Base-by-base conservation (phyloP, 2,888 invertebrate species). In the Tetrapedia diversipes region DNA sequence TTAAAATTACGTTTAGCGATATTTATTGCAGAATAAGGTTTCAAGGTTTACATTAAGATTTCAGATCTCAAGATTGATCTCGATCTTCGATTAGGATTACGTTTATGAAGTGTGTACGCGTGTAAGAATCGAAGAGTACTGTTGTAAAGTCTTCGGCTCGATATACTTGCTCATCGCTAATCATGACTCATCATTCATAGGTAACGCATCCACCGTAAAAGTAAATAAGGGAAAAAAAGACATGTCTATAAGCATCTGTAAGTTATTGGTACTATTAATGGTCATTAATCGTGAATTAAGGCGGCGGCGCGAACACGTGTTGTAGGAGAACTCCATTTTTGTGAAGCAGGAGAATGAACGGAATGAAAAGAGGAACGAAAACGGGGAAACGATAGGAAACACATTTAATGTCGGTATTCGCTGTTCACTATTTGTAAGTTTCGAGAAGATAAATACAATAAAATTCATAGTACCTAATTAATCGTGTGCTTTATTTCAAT, bases 401-500 rank as follows among this genome's bases (percentile, higher is more conserved):
- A 63, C 84, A 87, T 85, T 86, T 86, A 89, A 88, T 86, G 89
- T 90, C 86, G 87, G 84, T 90, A 91, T 88, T 90, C 86, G 87
- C 88, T 91, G 90, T 91, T 90, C 88, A 90, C 88, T 91, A 90
- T 91, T 91, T 91, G 90, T 91, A 90, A 90, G 86, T 84, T 85
- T 87, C 82, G 85, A 87, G 54, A 79, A 85, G 75, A 83, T 88
- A 86, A 84, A 89, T 87, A 89, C 86, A 89, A 89, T 89, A 90
- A 90, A 90, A 90, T 89, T 88, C 87, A 88, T 90, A 89, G 88
- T 89, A 88, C 77, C 79, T 84, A 87, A 74, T 32, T 11, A 22
- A 43, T n/a, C 19, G 34, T 68, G 14, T 69, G 8, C 27, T 37
- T 71, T 64, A 66, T 71, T 66, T 60, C 22, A 32, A 7, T 4